Conservation (phyloP, 2,888 invertebrate genomes). For the Noctua janthe region DNA sequence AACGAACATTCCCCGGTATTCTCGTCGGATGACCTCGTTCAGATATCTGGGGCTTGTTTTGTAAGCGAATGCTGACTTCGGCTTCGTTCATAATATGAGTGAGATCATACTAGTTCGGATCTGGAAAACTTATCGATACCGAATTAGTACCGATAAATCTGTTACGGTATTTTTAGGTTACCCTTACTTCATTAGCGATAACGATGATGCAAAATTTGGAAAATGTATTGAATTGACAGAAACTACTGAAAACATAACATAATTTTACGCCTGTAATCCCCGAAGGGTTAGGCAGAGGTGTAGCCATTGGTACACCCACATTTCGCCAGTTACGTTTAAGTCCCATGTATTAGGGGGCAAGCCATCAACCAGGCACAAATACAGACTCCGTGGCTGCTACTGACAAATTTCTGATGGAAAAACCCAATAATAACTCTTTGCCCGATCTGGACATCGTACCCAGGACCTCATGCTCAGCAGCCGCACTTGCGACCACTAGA, state of each 20-base stretch:
- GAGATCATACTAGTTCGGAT: background rate
- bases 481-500: no score
- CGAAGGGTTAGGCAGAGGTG: no score
- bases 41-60: slow-evolving; percentile 26
- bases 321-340: no score
- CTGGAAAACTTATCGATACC: background rate
- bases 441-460: no score
- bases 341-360: no score
- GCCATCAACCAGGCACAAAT: no score
- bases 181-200: background rate
- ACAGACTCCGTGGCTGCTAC: no score
- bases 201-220: background rate
- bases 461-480: no score
- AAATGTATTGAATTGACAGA: background rate
- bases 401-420: no score
- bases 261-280: no score
- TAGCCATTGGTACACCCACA: no score
- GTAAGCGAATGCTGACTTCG: slow-evolving; percentile 27
- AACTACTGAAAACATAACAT: background rate
- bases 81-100: background rate
- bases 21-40: slow-evolving; percentile 30
- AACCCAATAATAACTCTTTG: no score
- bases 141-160: background rate
- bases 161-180: background rate
- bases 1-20: slow-evolving; percentile 33